Base-by-base conservation (phyloP, 2,888 invertebrate genomes). In the Chaetogeoica ovagalla region DNA sequence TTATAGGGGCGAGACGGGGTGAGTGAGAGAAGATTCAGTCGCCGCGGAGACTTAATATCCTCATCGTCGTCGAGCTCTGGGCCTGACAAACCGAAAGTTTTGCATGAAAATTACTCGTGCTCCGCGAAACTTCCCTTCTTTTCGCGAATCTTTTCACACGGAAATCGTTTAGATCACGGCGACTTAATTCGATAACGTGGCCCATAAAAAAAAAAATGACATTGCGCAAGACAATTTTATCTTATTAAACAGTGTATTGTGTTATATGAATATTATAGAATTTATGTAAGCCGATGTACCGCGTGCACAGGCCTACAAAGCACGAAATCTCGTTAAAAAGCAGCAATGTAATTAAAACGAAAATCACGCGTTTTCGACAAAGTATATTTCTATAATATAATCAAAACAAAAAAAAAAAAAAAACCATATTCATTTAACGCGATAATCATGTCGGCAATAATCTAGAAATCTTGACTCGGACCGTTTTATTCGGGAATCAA, bases 21-120 rank as follows among this genome's bases (percentile, higher is more conserved):
- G 30, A 13, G 55, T 19, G 2, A 30, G 23, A 15, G 62, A 43
- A 60, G 60, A 72, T 6, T 59, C 43, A 13, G 55, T 48, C 48
- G 48, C 13, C 48, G 48, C 17, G 9, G 23, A 59, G 63, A 65
- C 65, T 73, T 63, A 73, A 74, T 73, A 73, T 55, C 52, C 37
- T 11, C 39, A 7, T 30, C 17, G 48, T 48, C 48, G 48, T 48
- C 48, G 13, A 48, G 48, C 11, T 17, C 57, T 17, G 55, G 39
- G 17, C 37, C 39, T 7, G 74, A 55, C 74, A 21, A 65, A 39
- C 57, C 55, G 19, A 74, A 74, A 74, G 74, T 74, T 69, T 72
- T 74, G 21, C 74, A 19, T 39, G 39, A 39, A 74, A 55, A 65
- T 74, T 74, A 65, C 55, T 65, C 57, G 57, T 39, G 74, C 65